Evolutionary conservation across 2,113 vertebrate genomes (phyloP).

Genomic region (Herpailurus yagouaroundi): DNA sequence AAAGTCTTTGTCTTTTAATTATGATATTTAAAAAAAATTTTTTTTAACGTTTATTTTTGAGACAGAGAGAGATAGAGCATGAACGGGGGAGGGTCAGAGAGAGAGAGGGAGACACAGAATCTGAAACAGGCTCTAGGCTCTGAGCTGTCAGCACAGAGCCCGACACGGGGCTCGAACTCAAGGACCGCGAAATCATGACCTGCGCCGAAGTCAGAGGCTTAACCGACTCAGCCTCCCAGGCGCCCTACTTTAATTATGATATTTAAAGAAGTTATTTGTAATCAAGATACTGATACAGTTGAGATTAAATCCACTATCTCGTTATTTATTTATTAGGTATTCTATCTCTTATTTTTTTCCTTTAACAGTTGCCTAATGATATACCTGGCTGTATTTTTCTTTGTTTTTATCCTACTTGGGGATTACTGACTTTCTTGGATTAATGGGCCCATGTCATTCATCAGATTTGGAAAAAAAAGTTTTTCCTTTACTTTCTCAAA

Average conservation of each 20-base stretch:
- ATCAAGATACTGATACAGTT: not conserved
- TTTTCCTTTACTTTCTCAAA: not conserved
- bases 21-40: not conserved
- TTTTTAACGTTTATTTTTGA: too few relatives aligned
- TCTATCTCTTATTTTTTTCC: not conserved
- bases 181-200: too few relatives aligned
- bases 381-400: not conserved
- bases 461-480: not conserved
- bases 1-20: not conserved
- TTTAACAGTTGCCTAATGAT: not conserved
- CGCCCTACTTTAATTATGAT: too few relatives aligned
- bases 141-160: too few relatives aligned
- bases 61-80: too few relatives aligned
- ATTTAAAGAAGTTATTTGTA: not conserved
- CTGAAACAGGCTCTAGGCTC: too few relatives aligned
- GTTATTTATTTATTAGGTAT: not conserved
- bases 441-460: not conserved
- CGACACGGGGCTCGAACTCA: too few relatives aligned
- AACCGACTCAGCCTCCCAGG: too few relatives aligned
- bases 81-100: too few relatives aligned
- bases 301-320: not conserved
- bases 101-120: too few relatives aligned
- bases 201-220: too few relatives aligned
- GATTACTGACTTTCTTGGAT: not conserved
- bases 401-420: not conserved